Base-by-base conservation (phyloP, 2,888 invertebrate species). In the Elegia similella region DNA sequence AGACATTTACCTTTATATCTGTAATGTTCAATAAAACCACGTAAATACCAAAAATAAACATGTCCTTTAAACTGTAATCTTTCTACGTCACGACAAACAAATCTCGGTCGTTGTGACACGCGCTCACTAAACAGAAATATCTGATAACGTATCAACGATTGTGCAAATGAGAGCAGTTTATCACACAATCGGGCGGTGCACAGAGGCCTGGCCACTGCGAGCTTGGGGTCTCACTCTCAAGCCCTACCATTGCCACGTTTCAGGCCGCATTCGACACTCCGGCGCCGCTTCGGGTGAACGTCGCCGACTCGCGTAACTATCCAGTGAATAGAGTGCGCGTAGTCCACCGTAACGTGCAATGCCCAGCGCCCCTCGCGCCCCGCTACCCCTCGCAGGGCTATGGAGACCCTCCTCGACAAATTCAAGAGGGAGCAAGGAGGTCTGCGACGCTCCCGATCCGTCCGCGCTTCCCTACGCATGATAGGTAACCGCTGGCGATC, bases 381-480 rank as follows among this genome's bases (percentile, higher is more conserved):
- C 80, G 69, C 75, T 74, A 70, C 82, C 86, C 86, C 79, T 82
- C 68, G 68, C 77, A 78, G 88, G 88, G 90, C 86, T 82, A 92
- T 92, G 92, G 92, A 92, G 80, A 86, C 82, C 83, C 84, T 92
- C 82, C 81, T 90, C 81, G 92, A 92, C 68, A 88, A 82, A 78
- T 84, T 92, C 82, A 87, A 87, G 81, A 83, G 84, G 77, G 90
- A 90, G 80, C 88, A 88, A 76, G 87, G 86, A 75, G 89, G 86
- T 61, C 73, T 89, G 69, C 93, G 94, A 66, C 93, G 95, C 66
- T 93, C 95, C 66, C 92, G 94, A 80, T 95, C 95, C 65, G 94
- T 95, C 76, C 92, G 95, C 70, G 94, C 95, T 67, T 95, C 95
- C 66, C 84, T 95, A 67, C 93, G 95, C 65, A 82, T 94, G 77